Evolutionary conservation across 2,888 invertebrate genomes (phyloP).

Genomic region (Clusia tigrina): DNA sequence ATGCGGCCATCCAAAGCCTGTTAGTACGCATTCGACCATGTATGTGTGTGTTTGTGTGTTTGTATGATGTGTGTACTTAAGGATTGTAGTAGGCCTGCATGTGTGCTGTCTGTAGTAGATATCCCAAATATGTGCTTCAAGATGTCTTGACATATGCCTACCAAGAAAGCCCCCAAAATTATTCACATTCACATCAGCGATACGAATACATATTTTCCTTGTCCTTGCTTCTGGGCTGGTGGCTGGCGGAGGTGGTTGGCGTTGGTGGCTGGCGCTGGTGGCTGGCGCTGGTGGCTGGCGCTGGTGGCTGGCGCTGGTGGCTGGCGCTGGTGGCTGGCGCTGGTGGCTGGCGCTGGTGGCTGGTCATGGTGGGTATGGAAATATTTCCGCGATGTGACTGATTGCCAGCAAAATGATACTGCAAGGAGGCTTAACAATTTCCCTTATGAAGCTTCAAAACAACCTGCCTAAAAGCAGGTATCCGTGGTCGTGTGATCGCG

Average conservation of each 20-base stretch:
- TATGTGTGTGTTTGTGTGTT: conserved; percentile 1
- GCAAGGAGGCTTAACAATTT: conserved; percentile 1
- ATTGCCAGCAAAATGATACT: conserved; percentile 9
- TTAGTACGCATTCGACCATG: conserved; percentile 40
- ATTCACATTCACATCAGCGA: conserved; percentile 55
- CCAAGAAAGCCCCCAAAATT: conserved; percentile 32
- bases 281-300: background rate
- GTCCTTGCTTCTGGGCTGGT: background rate
- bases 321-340: background rate
- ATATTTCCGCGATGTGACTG: conserved; percentile 17
- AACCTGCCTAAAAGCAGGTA: no score
- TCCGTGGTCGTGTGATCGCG: no score
- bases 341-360: background rate
- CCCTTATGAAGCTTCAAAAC: no score
- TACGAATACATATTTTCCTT: conserved; percentile 39
- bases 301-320: background rate
- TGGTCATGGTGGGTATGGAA: background rate
- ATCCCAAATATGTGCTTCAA: conserved; percentile 31
- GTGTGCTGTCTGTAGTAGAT: conserved; percentile 38
- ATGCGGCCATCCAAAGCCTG: conserved; percentile 21
- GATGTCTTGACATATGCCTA: conserved; percentile 54
- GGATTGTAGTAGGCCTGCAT: conserved; percentile 30
- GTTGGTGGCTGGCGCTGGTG: background rate
- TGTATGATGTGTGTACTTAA: conserved; percentile 13
- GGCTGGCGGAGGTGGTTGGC: background rate